phyloP scores from a whole-genome alignment of 1,140 invertebrate species.

The Heliconius nattereri region DNA sequence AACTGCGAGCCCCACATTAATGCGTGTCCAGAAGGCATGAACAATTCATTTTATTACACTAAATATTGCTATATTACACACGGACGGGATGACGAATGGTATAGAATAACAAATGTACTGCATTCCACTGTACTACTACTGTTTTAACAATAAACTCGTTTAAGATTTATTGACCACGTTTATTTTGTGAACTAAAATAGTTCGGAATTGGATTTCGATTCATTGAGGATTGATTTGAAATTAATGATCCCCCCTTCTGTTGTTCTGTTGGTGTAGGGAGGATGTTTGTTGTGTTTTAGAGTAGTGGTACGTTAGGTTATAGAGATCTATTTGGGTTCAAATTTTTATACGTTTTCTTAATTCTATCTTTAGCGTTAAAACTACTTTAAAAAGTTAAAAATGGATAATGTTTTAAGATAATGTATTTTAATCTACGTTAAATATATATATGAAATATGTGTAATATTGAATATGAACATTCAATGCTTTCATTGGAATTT shows the following conservation, averaged over 20 bases:
- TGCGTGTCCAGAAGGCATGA: conserved; percentile 27
- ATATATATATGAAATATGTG: background rate
- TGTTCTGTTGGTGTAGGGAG: background rate
- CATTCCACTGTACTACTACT: conserved; percentile 9
- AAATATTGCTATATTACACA: conserved; percentile 37
- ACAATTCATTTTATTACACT: conserved; percentile 36
- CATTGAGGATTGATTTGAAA: conserved; percentile 9
- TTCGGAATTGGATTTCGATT: conserved; percentile 9
- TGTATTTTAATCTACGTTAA: background rate
- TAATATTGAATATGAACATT: background rate
- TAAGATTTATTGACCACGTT: conserved; percentile 25
- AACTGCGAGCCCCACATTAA: conserved; percentile 11
- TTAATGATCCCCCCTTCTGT: background rate
- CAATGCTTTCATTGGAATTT: background rate
- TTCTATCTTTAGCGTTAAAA: no score
- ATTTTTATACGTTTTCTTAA: no score
- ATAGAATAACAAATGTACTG: conserved; percentile 36
- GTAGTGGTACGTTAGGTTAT: background rate
- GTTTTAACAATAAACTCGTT: conserved; percentile 38
- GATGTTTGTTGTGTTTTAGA: background rate
- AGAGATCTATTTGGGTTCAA: no score
- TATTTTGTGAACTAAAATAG: conserved; percentile 24
- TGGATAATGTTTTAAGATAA: no score
- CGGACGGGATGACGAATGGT: conserved; percentile 29
- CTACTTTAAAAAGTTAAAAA: no score